These are phyloP conservation scores for Drosophila azteca DNA, from an alignment of 1,140 invertebrate genomes.

Conservation along the genomic window DNA sequence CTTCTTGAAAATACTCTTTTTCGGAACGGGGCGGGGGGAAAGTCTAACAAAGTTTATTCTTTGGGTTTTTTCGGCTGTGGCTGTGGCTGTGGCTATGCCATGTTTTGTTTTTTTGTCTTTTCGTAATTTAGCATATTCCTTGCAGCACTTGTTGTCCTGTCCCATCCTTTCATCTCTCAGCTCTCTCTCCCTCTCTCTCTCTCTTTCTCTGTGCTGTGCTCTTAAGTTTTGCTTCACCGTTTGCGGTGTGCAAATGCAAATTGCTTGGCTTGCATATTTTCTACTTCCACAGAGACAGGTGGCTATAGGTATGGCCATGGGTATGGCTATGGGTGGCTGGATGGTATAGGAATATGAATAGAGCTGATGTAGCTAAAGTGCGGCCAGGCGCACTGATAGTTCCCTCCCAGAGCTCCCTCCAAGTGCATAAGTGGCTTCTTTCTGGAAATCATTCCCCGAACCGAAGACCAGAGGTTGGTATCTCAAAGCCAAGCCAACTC, in stretches of 20 bases:
- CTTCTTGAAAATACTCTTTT: constrained; percentile 70
- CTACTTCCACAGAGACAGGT: neutral
- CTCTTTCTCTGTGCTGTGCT: constrained; percentile 56
- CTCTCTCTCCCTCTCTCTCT: too few species aligned
- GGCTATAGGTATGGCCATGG: too few species aligned
- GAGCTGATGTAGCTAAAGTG: constrained; percentile 64
- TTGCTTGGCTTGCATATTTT: constrained; percentile 76
- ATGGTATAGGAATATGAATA: constrained; percentile 19
- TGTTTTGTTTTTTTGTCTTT: constrained; percentile 72
- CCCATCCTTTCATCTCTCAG: neutral
- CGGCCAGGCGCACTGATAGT: constrained; percentile 68
- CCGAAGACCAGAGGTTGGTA: neutral
- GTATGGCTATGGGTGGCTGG: neutral
- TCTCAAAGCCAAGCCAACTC: too few species aligned
- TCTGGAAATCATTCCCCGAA: constrained; percentile 20
- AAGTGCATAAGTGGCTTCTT: constrained; percentile 55
- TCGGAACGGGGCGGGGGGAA: neutral
- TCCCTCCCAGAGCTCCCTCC: constrained; percentile 35
- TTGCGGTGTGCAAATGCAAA: constrained; percentile 81
- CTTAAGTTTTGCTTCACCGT: constrained; percentile 72
- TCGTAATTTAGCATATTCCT: constrained; percentile 79
- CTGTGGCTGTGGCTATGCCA: constrained; percentile 16
- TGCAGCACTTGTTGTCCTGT: constrained; percentile 68
- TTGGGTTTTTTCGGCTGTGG: constrained; percentile 17
- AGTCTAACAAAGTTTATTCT: constrained; percentile 48